Evolutionary conservation across 2,888 invertebrate genomes (phyloP), one percentile per base, ranked within the genome.

Genomic region (Balanococcus diminutus): DNA sequence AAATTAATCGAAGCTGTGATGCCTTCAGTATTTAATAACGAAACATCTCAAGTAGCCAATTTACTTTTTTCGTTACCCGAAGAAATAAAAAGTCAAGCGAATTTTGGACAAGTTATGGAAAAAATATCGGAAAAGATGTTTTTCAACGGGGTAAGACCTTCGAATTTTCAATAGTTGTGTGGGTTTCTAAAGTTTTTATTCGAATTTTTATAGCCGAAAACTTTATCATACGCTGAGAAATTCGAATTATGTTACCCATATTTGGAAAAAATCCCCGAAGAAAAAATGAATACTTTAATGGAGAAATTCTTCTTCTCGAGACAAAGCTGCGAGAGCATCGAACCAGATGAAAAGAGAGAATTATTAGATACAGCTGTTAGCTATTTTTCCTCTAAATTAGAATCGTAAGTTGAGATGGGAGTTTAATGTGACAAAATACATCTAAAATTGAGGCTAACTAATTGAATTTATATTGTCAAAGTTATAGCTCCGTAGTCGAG

Each of bases 71-170:
- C 85, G 11, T 75, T 85, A 8, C 85, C 85, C 2, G n/a, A 22
- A n/a, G 42, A 46, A 22, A 25, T 85, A 19, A 42, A 75, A n/a
- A 16, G 79, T 46, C n/a, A 14, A n/a, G 19, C 25, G 0, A 25
- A 75, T 11, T 46, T 85, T 9, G 39, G 28, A 46, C 31, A 85
- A 19, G 79, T 85, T 16, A n/a, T 75, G 16, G 85, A 82, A 56
- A 51, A 83, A 83, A 83, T 83, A 14, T 31, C 83, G 8, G 51
- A 61, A 16, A 83, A 83, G 56, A 61, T 83, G 22, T 83, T 83
- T 67, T 83, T 83, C 32, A 83, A 83, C 25, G 83, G 56, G 19
- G 85, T 85, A 75, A 75, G 79, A n/a, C n/a, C n/a, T 51, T 42
- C 4, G 1, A 82, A n/a, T n/a, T n/a, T 11, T n/a, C n/a, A n/a